Conservation (phyloP, 2,797 vertebrate genomes). For the Stomatorhinus walkeri region DNA sequence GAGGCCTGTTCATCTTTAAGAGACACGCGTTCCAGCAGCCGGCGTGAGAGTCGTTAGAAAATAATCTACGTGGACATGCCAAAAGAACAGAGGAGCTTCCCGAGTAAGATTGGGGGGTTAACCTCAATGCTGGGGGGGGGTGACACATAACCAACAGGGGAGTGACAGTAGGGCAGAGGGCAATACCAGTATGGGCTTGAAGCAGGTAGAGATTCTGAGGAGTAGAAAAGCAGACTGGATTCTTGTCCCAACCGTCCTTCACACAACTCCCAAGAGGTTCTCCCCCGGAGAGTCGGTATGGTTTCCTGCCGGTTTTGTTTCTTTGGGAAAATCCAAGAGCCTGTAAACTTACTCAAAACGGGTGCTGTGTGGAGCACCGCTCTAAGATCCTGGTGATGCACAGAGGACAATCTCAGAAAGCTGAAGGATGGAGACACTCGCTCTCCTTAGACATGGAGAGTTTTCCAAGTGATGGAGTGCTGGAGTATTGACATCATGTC, state of each 20-base stretch:
- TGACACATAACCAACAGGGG: not conserved
- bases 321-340: not conserved
- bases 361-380: not conserved
- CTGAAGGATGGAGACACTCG: not conserved
- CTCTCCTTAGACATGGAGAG: not conserved
- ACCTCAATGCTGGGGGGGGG: not conserved
- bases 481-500: not conserved
- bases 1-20: not conserved
- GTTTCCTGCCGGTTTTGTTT: not conserved
- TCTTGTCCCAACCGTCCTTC: not conserved
- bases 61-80: not conserved
- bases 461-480: not conserved
- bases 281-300: not conserved
- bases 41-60: not conserved
- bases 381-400: not conserved
- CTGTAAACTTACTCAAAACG: not conserved
- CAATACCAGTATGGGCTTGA: too few species aligned
- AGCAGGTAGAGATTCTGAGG: not conserved
- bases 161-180: not conserved
- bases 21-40: not conserved
- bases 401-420: not conserved
- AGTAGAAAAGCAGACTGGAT: not conserved
- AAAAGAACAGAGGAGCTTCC: not conserved
- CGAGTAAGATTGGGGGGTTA: not conserved
- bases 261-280: not conserved